Conservation (phyloP, 1,140 invertebrate genomes). For the Drosophila baimaii region DNA sequence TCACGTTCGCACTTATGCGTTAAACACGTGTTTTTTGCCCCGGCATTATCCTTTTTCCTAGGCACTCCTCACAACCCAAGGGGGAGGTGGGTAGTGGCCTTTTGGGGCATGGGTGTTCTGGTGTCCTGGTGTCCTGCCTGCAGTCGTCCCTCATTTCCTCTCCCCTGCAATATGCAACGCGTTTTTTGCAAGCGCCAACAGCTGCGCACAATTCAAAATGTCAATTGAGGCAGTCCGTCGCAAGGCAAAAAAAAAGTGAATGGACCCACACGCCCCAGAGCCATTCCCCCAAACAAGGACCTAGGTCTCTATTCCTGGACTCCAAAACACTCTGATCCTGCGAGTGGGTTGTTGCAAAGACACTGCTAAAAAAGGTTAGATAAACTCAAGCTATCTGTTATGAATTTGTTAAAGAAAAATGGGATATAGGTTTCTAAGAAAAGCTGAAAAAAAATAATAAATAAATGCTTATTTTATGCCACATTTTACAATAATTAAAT, state of each 20-base stretch:
- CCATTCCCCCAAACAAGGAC: constrained; percentile 32
- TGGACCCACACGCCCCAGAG: constrained; percentile 38
- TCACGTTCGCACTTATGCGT: constrained; percentile 82
- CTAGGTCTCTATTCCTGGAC: constrained; percentile 37
- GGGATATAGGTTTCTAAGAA: background rate
- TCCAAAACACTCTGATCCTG: constrained; percentile 40
- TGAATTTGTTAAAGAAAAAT: background rate
- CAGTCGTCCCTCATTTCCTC: background rate
- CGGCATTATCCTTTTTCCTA: constrained; percentile 74
- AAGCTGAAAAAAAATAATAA: no score
- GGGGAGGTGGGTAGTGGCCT: background rate
- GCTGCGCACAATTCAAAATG: constrained; percentile 81
- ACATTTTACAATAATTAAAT: no score
- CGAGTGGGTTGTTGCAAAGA: constrained; percentile 8
- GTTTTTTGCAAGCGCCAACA: constrained; percentile 68
- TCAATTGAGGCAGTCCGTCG: constrained; percentile 75
- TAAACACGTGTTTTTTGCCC: constrained; percentile 80
- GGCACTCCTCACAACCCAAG: constrained; percentile 37
- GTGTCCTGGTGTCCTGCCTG: constrained; percentile 1
- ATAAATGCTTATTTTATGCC: no score
- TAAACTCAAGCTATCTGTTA: no score
- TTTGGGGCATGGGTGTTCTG: background rate
- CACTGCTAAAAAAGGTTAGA: background rate
- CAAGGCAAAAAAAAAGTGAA: constrained; percentile 30
- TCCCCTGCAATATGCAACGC: constrained; percentile 53